phyloP scores from a whole-genome alignment of 2,888 invertebrate genomes.

The Syritta pipiens region DNA sequence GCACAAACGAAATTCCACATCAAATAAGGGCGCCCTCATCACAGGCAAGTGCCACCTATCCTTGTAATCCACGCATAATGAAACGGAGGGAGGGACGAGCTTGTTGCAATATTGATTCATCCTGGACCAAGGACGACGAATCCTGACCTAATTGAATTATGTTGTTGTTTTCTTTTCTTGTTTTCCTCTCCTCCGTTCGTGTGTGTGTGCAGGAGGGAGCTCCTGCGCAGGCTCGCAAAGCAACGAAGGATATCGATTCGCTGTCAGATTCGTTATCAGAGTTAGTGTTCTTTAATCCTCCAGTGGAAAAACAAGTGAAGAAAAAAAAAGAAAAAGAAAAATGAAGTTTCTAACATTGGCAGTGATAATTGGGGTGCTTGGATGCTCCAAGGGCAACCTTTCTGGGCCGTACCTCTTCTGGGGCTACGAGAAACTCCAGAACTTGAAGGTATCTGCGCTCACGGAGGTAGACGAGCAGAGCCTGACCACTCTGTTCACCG shows the following conservation, averaged over 20 bases:
- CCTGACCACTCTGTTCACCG: slow-evolving; percentile 81
- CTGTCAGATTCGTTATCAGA: neutral
- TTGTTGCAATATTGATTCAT: neutral
- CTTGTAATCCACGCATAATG: too few relatives aligned
- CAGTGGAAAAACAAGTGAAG: too few relatives aligned
- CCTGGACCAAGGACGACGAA: slow-evolving; percentile 3
- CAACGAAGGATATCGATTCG: neutral
- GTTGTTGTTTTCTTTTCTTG: too few relatives aligned
- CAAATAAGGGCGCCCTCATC: too few relatives aligned
- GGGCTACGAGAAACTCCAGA: slow-evolving; percentile 81
- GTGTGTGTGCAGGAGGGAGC: too few relatives aligned
- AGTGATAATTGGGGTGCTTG: slow-evolving; percentile 70
- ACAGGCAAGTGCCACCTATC: too few relatives aligned
- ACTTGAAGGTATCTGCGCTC: slow-evolving; percentile 80
- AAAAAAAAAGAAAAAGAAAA: too few relatives aligned
- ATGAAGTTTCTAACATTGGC: slow-evolving; percentile 6
- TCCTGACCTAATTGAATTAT: slow-evolving; percentile 3
- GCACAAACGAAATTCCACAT: too few relatives aligned
- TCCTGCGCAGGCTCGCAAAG: neutral
- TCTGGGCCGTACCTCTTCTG: slow-evolving; percentile 83
- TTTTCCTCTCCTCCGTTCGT: too few relatives aligned
- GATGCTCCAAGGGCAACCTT: slow-evolving; percentile 78
- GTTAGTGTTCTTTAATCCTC: neutral
- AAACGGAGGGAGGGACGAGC: too few relatives aligned
- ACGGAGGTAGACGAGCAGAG: slow-evolving; percentile 81